Evolutionary conservation across 2,888 invertebrate genomes (phyloP).

Genomic region (Drosophila rellima): DNA sequence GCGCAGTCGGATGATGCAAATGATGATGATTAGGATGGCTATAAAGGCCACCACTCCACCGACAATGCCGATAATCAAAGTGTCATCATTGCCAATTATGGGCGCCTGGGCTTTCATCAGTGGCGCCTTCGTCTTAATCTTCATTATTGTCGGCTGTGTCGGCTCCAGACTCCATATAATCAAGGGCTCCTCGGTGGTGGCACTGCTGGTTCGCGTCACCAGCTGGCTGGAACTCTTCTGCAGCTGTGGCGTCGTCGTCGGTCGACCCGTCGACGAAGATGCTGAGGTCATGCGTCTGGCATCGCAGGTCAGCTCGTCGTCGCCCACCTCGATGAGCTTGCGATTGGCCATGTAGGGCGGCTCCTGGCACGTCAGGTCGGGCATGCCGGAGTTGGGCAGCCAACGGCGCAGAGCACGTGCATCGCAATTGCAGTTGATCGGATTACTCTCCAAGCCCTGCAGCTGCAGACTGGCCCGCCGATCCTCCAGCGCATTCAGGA

Average conservation of each 20-base stretch:
- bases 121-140: constrained; percentile 87
- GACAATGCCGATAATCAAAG: constrained; percentile 97
- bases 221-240: constrained; percentile 84
- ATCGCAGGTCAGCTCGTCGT: constrained; percentile 93
- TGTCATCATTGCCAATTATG: constrained; percentile 93
- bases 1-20: constrained; percentile 93
- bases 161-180: constrained; percentile 96
- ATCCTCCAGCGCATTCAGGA: constrained; percentile 93
- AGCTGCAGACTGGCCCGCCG: constrained; percentile 91
- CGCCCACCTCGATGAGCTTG: constrained; percentile 91
- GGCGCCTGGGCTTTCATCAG: constrained; percentile 89
- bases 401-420: constrained; percentile 92
- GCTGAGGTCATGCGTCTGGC: constrained; percentile 87
- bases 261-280: constrained; percentile 76
- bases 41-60: constrained; percentile 97
- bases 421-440: constrained; percentile 94
- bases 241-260: constrained; percentile 66
- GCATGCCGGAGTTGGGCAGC: constrained; percentile 89
- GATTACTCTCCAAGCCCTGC: constrained; percentile 91
- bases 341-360: constrained; percentile 91
- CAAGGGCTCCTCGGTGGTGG: constrained; percentile 91
- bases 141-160: constrained; percentile 87
- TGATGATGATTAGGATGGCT: constrained; percentile 94
- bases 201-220: constrained; percentile 85
- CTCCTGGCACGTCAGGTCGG: constrained; percentile 88